Base-by-base conservation (phyloP, 2,888 invertebrate species). In the Anagyrus pseudococci region DNA sequence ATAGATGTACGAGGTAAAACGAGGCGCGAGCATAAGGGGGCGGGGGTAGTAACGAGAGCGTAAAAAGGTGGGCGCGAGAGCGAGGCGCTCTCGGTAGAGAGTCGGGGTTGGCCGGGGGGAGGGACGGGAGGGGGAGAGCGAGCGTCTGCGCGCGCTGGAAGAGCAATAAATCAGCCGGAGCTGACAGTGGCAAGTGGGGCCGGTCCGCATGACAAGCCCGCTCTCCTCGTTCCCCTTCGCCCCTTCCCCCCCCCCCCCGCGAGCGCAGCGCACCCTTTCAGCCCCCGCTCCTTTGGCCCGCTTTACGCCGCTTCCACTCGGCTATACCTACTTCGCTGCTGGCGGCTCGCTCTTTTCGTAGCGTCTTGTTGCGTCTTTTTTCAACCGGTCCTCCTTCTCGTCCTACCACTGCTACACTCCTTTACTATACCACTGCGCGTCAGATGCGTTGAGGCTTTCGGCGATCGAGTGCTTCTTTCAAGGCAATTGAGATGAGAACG, bases 141-240 rank as follows among this genome's bases (percentile, higher is more conserved):
- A 4, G 29, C 29, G 29, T 10, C 29, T 4, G 29, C 29, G 60
- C 53, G 33, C 41, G 58, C 53, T 59, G 65, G 59, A 69, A 62
- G 63, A 60, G 69, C 68, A 71, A 76, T 76, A 75, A 74, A 73
- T 76, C 75, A 76, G 67, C 33, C 60, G 62, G 60, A 52, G 62
- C 71, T 73, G 73, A 73, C 75, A 75, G 67, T 71, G 65, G 69
- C 73, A 74, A 72, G 73, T 70, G 71, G 71, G 70, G 67, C 68
- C 67, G 66, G 64, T 63, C 67, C 68, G 63, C 69, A 67, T 70
- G 73, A 72, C 71, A 68, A 68, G 68, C 68, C 69, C 64, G 61
- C 58, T 48, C 33, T 17, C 40, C 22, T 22, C 15, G 29, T 29
- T 15, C 1, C 23, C 19, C 48, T 48, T 48, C 49, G 15, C 50